Evolutionary conservation across 1,140 invertebrate genomes (phyloP).

Genomic region (Papilio glaucus): DNA sequence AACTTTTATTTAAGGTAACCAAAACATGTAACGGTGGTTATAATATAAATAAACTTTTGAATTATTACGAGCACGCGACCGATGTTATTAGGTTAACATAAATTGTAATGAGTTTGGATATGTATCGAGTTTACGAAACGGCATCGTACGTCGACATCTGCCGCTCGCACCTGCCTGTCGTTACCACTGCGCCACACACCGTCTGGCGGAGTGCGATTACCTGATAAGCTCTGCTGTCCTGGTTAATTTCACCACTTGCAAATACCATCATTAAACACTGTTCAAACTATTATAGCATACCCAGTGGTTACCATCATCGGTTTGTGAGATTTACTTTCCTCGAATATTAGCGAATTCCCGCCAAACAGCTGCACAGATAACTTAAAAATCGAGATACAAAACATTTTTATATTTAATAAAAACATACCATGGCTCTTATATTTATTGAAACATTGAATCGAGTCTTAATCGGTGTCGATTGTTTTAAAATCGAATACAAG

Average conservation of each 20-base stretch:
- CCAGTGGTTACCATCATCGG: too few species aligned
- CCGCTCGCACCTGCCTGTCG: conserved; percentile 68
- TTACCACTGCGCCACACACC: conserved; percentile 56
- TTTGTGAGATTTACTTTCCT: neutral
- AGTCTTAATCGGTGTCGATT: conserved; percentile 38
- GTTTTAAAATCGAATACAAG: conserved; percentile 44
- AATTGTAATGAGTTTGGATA: conserved; percentile 32
- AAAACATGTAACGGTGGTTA: too few species aligned
- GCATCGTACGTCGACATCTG: conserved; percentile 57
- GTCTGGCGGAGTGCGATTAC: conserved; percentile 38
- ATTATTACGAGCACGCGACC: conserved; percentile 38
- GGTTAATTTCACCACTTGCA: conserved; percentile 42
- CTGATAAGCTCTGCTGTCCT: conserved; percentile 59
- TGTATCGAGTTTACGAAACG: conserved; percentile 54
- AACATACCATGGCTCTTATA: neutral
- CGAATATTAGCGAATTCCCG: neutral
- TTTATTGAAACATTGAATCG: conserved; percentile 39
- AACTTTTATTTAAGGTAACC: too few species aligned
- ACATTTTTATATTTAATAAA: neutral
- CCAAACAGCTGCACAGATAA: neutral
- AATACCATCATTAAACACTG: neutral
- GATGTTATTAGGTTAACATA: conserved; percentile 31
- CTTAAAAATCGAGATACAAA: neutral
- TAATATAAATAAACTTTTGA: conserved; percentile 19
- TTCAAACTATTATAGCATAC: too few species aligned